These are phyloP conservation scores for Cariama cristata DNA, from an alignment of 2,113 vertebrate species.

Conservation along the genomic window DNA sequence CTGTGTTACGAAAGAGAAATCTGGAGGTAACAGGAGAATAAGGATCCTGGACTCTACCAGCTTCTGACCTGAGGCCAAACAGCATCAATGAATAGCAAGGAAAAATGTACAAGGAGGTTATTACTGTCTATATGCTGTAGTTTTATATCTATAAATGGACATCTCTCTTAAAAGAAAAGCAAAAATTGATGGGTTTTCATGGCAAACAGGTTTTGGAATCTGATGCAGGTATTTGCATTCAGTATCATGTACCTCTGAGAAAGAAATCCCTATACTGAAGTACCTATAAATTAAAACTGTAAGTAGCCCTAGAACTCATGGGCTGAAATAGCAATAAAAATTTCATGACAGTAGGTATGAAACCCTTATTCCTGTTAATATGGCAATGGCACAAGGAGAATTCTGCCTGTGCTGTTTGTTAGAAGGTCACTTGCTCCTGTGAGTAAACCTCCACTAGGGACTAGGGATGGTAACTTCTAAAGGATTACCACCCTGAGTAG, in stretches of 20 bases:
- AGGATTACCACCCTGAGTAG: background rate
- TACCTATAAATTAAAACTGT: background rate
- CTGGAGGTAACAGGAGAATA: background rate
- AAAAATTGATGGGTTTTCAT: background rate
- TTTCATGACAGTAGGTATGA: accelerated
- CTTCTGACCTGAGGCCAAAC: background rate
- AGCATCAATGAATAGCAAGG: accelerated
- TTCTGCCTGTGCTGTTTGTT: background rate
- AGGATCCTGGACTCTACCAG: background rate
- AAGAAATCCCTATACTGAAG: background rate
- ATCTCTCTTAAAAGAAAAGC: background rate
- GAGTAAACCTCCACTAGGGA: background rate
- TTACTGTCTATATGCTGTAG: background rate
- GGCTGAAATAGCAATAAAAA: background rate
- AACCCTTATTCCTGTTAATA: background rate
- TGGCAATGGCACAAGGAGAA: background rate
- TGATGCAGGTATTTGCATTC: background rate
- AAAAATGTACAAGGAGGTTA: background rate
- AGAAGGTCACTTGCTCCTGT: background rate
- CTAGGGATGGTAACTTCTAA: background rate
- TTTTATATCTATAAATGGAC: background rate
- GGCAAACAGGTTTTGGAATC: background rate
- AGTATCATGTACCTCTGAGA: background rate
- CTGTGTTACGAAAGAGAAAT: background rate
- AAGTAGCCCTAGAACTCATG: background rate